These are phyloP conservation scores for Trichosurus vulpecula DNA, from an alignment of 2,797 vertebrate genomes.

Conservation along the genomic window DNA sequence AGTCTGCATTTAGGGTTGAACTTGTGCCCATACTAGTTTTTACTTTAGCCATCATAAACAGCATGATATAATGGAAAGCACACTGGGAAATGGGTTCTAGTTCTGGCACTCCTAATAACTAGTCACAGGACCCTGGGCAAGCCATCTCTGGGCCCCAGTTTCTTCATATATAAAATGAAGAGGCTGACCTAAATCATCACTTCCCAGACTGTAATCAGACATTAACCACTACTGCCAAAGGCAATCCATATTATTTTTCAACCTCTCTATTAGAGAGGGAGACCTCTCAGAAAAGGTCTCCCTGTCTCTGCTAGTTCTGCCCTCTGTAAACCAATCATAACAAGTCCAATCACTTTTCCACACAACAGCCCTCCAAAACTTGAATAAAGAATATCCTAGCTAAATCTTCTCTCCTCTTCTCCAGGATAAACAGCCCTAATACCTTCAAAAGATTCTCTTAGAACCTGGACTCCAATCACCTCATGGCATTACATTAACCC, in stretches of 20 bases:
- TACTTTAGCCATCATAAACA: background rate
- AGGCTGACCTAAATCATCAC: background rate
- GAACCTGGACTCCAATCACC: background rate
- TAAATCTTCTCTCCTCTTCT: background rate
- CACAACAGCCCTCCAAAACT: background rate
- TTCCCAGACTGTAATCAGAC: background rate
- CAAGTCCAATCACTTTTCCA: background rate
- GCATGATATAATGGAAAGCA: background rate
- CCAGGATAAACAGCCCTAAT: background rate
- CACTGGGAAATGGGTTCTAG: background rate
- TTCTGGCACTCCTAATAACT: background rate
- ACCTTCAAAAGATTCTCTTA: background rate
- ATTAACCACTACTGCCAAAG: background rate
- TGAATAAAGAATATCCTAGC: background rate
- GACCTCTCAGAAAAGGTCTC: background rate
- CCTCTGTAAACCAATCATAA: background rate
- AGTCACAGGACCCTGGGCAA: background rate
- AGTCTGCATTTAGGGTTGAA: background rate
- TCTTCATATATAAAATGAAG: background rate
- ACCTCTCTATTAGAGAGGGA: background rate
- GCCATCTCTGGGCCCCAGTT: background rate
- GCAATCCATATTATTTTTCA: background rate
- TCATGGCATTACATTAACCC: background rate
- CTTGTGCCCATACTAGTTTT: background rate
- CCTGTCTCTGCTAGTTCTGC: background rate